These are phyloP conservation scores for Scolopax rusticola DNA, from an alignment of 2,797 vertebrate genomes.

Conservation along the genomic window DNA sequence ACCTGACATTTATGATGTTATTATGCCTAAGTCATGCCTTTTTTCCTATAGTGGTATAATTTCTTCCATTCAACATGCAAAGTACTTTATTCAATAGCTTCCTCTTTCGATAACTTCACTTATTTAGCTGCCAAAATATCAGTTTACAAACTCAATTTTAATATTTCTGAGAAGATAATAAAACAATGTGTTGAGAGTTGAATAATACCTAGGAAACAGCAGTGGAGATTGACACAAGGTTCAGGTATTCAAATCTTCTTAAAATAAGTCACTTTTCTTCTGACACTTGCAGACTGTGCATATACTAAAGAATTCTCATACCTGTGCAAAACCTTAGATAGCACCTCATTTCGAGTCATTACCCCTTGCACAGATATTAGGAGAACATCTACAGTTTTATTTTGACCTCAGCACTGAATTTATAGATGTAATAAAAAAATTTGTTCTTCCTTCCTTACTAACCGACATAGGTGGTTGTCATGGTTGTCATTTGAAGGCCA, in stretches of 20 bases:
- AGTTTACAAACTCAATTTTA: neutral
- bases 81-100: neutral
- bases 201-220: neutral
- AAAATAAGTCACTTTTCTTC: neutral
- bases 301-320: neutral
- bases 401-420: neutral
- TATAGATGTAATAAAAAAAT: neutral
- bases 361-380: neutral
- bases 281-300: neutral
- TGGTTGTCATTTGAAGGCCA: neutral
- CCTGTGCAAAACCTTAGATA: neutral
- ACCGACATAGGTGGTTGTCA: neutral
- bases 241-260: neutral
- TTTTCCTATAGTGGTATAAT: neutral
- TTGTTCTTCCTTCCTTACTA: neutral
- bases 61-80: neutral
- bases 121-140: neutral
- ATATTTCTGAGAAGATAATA: neutral
- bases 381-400: neutral
- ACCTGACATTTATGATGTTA: neutral
- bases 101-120: neutral
- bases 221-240: neutral
- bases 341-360: neutral
- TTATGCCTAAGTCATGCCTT: neutral
- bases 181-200: neutral